A percentile compares a stretch with the other conserved stretches of the same genome.
Conservation (phyloP, 2,113 vertebrate genomes). For the Cichladusa arquata region DNA sequence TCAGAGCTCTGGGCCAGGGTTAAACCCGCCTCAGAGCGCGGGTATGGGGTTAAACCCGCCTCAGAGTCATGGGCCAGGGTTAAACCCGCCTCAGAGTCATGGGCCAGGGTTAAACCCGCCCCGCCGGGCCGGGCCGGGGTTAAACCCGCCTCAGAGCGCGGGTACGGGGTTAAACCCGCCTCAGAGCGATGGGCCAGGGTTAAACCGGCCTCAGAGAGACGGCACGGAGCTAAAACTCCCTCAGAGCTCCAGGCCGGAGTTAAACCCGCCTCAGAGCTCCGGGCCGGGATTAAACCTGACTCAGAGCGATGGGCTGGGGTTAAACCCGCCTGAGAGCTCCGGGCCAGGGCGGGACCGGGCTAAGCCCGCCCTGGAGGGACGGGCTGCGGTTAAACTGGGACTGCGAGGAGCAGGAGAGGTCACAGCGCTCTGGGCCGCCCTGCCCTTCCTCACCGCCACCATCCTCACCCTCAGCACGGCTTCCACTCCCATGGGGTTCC, state of each 20-base stretch:
- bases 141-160: not conserved
- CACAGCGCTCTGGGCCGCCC: too few species aligned
- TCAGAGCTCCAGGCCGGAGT: too few species aligned
- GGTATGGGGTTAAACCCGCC: not conserved
- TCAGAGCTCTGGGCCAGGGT: not conserved
- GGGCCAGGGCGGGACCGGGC: too few species aligned
- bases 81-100: not conserved
- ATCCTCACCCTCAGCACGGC: too few species aligned
- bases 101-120: not conserved
- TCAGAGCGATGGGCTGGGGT: not conserved
- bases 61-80: rapidly evolving
- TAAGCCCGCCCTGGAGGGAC: too few species aligned
- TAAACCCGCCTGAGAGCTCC: too few species aligned
- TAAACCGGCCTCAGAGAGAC: not conserved
- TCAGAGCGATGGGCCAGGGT: rapidly evolving
- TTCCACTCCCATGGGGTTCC: too few species aligned
- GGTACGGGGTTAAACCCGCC: not conserved
- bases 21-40: not conserved
- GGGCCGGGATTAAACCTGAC: not conserved
- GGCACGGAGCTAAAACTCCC: too few species aligned
- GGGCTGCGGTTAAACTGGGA: too few species aligned
- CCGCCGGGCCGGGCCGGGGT: not conserved
- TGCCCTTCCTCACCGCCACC: too few species aligned
- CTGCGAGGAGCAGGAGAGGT: too few species aligned
- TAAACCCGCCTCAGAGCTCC: not conserved